Conservation (phyloP, 2,888 invertebrate species). For the Scaptodrosophila latifasciaeformis region DNA sequence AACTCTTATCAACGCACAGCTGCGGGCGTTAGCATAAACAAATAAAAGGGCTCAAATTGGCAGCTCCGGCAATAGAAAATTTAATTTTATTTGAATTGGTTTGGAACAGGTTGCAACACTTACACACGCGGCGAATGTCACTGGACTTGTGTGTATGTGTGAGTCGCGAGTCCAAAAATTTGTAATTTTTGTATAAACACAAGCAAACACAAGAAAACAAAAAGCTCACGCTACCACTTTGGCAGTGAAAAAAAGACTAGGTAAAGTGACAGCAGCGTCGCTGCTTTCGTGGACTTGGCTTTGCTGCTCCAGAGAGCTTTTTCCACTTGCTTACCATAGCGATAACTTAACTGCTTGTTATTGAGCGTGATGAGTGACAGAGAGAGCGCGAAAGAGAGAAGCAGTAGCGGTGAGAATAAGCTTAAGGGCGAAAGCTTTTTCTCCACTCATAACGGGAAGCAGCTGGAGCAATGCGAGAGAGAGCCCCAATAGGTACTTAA, state of each 20-base stretch:
- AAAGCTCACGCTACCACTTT: slow-evolving; percentile 45
- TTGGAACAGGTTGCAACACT: slow-evolving; percentile 54
- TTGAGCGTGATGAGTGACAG: slow-evolving; percentile 6
- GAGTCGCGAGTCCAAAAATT: slow-evolving; percentile 5
- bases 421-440: slow-evolving; percentile 2
- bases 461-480: slow-evolving; percentile 4
- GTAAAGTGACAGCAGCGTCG: slow-evolving; percentile 21
- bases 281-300: slow-evolving; percentile 27
- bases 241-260: slow-evolving; percentile 64
- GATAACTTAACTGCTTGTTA: slow-evolving; percentile 8
- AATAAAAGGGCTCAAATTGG: not conserved
- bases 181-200: slow-evolving; percentile 7
- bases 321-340: slow-evolving; percentile 26
- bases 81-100: slow-evolving; percentile 26
- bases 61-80: not conserved
- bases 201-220: slow-evolving; percentile 10
- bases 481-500: not conserved
- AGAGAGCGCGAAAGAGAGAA: slow-evolving; percentile 3
- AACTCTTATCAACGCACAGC: slow-evolving; percentile 42
- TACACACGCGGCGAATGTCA: slow-evolving; percentile 5
- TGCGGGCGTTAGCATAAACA: slow-evolving; percentile 28
- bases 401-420: slow-evolving; percentile 1
- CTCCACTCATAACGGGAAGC: slow-evolving; percentile 1
- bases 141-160: slow-evolving; percentile 4
- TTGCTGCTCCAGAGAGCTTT: slow-evolving; percentile 52